Evolutionary conservation across 1,140 invertebrate genomes (phyloP), one percentile per base, ranked within the genome.

Genomic region (Drosophila truncata): DNA sequence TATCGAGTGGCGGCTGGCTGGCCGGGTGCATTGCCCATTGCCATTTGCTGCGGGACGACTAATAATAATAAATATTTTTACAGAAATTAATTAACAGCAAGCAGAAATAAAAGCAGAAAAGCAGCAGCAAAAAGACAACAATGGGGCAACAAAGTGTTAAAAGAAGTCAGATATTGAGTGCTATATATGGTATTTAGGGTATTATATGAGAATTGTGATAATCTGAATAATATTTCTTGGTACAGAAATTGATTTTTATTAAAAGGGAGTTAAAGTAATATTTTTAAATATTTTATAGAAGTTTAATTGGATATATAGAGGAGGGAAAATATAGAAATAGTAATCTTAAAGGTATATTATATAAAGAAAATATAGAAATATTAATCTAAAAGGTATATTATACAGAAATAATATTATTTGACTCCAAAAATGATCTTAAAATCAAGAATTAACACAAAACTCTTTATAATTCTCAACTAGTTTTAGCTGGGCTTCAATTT

Each of bases 21-120:
- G 41, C 44, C 18, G 74, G 57, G 72, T 87, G 80, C 83, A 84
- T 71, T 83, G 76, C 73, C 73, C 65, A 74, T 76, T 59, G 60
- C 65, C 74, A 74, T 73, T 72, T 73, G 80, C 80, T n/a, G n/a
- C 80, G 59, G 65, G 70, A 63, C 71, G 79, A 76, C 85, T 88
- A 87, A 87, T 88, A 88, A 90, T 88, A 88, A 88, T 88, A 88
- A 88, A 88, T 88, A 88, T 88, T 88, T 90, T 74, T 84, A 59
- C 85, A 84, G 77, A 88, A 88, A 84, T 88, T 90, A 88, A 90
- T 88, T 84, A 88, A 88, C 80, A n/a, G n/a, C n/a, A n/a, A n/a
- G n/a, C n/a, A n/a, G n/a, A n/a, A n/a, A n/a, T n/a, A n/a, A n/a
- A n/a, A n/a, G n/a, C n/a, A 80, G 64, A 64, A 62, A 64, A 62